phyloP scores from a whole-genome alignment of 2,888 invertebrate genomes.

The Scaptodrosophila latifasciaeformis region DNA sequence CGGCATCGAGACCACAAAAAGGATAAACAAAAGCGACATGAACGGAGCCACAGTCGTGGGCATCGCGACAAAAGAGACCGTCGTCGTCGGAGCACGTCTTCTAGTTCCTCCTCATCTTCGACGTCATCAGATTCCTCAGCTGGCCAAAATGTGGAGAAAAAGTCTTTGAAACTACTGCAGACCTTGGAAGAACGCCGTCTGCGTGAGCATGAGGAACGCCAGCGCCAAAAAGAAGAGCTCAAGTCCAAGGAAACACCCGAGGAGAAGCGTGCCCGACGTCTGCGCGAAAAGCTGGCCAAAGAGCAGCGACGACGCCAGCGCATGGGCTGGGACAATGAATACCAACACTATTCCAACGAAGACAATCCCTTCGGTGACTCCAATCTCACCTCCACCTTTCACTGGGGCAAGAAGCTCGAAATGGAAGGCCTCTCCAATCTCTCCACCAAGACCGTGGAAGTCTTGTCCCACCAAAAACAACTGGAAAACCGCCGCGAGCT shows the following conservation, averaged over 20 bases:
- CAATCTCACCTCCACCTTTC: constrained; percentile 94
- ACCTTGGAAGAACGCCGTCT: constrained; percentile 84
- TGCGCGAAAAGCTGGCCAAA: constrained; percentile 93
- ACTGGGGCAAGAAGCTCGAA: constrained; percentile 97
- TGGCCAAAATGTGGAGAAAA: constrained; percentile 20
- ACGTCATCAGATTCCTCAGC: constrained; percentile 17
- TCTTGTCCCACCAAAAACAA: constrained; percentile 88
- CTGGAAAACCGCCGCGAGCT: constrained; percentile 93
- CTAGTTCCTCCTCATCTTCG: constrained; percentile 19
- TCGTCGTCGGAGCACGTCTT: constrained; percentile 3
- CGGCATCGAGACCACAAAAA: constrained; percentile 16
- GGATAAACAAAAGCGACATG: constrained; percentile 8
- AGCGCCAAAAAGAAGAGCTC: constrained; percentile 82
- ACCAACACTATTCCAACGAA: constrained; percentile 96
- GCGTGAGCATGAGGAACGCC: constrained; percentile 80
- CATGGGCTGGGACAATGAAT: constrained; percentile 99
- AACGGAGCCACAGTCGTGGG: constrained; percentile 9
- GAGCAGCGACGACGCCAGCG: constrained; percentile 90
- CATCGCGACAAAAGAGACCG: constrained; percentile 3
- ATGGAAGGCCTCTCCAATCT: constrained; percentile 91
- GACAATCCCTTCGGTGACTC: constrained; percentile 99
- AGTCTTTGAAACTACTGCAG: constrained; percentile 79
- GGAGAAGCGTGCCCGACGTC: constrained; percentile 89
- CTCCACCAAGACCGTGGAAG: constrained; percentile 86
- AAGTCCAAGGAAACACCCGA: constrained; percentile 97